These are phyloP conservation scores for Protobothrops mucrosquamatus DNA, from an alignment of 2,113 vertebrate genomes.

Conservation along the genomic window DNA sequence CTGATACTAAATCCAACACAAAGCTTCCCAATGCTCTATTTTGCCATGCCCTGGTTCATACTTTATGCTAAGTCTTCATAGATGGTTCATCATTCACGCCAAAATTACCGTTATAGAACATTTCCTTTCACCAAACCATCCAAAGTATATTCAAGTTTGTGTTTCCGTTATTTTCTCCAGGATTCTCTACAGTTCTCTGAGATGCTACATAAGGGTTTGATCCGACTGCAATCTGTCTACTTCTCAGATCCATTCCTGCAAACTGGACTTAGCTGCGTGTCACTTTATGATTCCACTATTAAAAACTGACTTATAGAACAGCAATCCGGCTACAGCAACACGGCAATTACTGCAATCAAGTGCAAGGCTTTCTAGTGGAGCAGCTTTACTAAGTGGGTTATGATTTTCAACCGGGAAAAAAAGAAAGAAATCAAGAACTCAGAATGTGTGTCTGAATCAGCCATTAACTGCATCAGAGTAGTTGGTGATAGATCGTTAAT, in stretches of 20 bases:
- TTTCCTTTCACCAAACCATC: background rate
- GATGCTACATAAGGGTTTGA: background rate
- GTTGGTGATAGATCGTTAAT: background rate
- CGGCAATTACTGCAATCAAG: background rate
- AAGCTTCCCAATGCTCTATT: background rate
- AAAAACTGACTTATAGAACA: background rate
- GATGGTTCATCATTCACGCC: background rate
- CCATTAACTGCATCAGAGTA: background rate
- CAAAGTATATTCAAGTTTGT: background rate
- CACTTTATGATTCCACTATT: background rate
- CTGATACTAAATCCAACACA: too few species aligned
- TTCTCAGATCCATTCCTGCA: background rate
- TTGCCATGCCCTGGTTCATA: background rate
- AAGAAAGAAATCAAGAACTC: background rate
- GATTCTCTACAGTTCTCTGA: background rate
- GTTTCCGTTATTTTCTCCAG: background rate
- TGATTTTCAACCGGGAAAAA: background rate
- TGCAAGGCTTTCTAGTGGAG: background rate
- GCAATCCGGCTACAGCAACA: background rate
- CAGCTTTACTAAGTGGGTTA: background rate
- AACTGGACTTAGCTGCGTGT: background rate
- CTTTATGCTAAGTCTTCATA: background rate
- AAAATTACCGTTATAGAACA: background rate
- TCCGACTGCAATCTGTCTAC: background rate
- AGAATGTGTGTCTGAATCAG: background rate